Base-by-base conservation (phyloP, 2,888 invertebrate genomes). In the Eristalis tenax region DNA sequence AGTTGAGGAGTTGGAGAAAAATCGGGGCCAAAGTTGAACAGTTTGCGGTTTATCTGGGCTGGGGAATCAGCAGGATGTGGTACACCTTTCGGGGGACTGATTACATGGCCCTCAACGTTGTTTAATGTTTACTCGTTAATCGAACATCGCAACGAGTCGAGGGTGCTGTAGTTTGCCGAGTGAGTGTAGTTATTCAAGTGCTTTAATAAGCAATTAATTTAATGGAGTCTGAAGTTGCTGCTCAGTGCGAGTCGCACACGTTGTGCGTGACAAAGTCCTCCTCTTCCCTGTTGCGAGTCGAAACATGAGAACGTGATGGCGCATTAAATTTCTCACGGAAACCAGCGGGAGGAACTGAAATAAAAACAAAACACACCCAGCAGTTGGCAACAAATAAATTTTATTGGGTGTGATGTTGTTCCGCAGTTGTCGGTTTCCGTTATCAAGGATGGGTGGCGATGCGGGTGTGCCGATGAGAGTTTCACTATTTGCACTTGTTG, bases 201-300 rank as follows among this genome's bases (percentile, higher is more conserved):
- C 69, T 83, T 83, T 83, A 87, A 87, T 80, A 87, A 83, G 83
- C 87, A 87, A 83, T 83, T 80, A 83, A 83, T 83, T 83, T 83
- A 76, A 87, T 83, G 73, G 83, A 83, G 76, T 77, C 63, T 18
- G 18, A 28, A 18, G 28, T 73, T 64, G 63, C 66, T 13, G 13
- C 40, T 38, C 32, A 5, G 28, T 2, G 32, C 1, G 38, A 38
- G 26, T 43, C 43, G 43, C 13, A 15, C 23, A 56, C 68, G 69
- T 64, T 74, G 69, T 82, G 77, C 74, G 68, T 81, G 71, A 80
- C 59, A 59, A 26, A 40, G 64, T 35, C 28, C 28, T 43, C 22
- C 28, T 18, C 18, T 50, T 71, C 22, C 35, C n/a, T 65, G 59
- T 71, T 50, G 28, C 64, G 38, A 74, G 38, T 68, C 59, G 38